Evolutionary conservation across 2,113 vertebrate species (phyloP), one percentile per base, ranked within the genome.

Genomic region (Serranochromis macrocephalus): DNA sequence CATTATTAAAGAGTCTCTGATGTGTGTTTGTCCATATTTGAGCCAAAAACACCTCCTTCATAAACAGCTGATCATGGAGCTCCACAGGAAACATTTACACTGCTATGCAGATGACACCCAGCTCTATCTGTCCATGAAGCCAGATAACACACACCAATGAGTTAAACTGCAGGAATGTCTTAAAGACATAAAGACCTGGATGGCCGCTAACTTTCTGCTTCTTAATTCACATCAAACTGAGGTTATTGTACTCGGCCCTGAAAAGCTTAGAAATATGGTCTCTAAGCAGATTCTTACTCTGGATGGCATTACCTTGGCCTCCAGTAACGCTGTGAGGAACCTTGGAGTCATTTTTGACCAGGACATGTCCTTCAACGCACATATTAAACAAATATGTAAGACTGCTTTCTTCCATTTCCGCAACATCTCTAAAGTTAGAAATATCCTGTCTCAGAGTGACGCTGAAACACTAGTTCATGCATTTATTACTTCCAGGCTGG

Each of bases 161-260:
- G 53, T 55, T 26, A 55, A 55, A 55, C 53, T 24, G 21, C 53
- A 55, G 21, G 4, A 55, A 55, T 55, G 53, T 55, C 53, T 24
- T 55, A 55, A 24, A 13, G 21, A 55, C 4, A 55, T 13, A 55
- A 55, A 55, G 11, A 13, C 21, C 0, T 13, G 53, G 53, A 26
- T 55, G 21, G 21, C 53, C 11, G 0, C 53, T 13, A 55, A 55
- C 53, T 24, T 55, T 55, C 53, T 55, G 6, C 51, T 53, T 21
- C 51, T 53, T 21, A 2, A 21, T 0, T 53, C 51, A 53, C 19
- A 21, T 53, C 0, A 53, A 53, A 53, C 51, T 53, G 19, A 53
- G 51, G 1, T 53, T 0, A 4, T 11, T 53, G 19, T 53, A 53
- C 51, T 53, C 19, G 19, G 19, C 5, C 0, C 51, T 53, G 51